Conservation (phyloP, 2,113 vertebrate species). For the Pangasianodon gigas region DNA sequence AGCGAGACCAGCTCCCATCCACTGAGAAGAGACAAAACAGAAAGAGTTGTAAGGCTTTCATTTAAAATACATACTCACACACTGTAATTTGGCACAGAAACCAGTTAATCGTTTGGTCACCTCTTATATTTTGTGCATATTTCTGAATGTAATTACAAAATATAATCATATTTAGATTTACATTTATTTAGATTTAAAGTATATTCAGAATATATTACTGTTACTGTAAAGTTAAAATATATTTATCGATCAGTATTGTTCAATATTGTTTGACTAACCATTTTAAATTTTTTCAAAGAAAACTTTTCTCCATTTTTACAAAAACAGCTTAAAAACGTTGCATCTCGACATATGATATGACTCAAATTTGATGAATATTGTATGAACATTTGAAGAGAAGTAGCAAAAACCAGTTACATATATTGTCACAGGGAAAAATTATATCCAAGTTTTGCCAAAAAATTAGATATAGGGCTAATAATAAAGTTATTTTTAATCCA, state of each 20-base stretch:
- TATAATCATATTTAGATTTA: background rate
- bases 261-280: background rate
- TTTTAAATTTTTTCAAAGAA: background rate
- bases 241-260: background rate
- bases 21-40: constrained; percentile 64
- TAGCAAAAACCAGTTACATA: background rate
- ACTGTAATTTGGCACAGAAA: background rate
- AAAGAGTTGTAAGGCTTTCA: background rate
- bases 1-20: constrained; percentile 83
- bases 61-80: background rate
- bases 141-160: background rate
- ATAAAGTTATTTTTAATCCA: background rate
- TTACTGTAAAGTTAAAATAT: no score
- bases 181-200: background rate
- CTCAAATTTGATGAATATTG: background rate
- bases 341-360: background rate
- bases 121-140: background rate
- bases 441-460: background rate
- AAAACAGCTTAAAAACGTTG: background rate
- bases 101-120: background rate
- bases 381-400: background rate
- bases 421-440: background rate
- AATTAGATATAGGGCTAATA: background rate
- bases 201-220: background rate
- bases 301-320: background rate